These are phyloP conservation scores for Tragelaphus strepsiceros DNA, from an alignment of 2,113 vertebrate species.

Conservation along the genomic window DNA sequence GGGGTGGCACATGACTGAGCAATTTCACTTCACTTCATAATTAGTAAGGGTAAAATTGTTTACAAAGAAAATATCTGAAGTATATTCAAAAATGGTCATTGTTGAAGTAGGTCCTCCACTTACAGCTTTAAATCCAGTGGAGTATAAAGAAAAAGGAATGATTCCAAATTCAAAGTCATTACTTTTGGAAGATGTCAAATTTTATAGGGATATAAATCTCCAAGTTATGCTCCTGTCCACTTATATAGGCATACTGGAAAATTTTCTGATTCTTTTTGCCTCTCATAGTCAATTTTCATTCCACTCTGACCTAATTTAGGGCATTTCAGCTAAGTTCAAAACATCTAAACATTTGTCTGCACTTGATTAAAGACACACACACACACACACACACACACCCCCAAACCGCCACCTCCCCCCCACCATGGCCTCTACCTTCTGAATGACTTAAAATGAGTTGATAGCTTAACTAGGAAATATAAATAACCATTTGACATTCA, in stretches of 20 bases:
- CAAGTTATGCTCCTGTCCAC: neutral
- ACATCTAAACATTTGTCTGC: neutral
- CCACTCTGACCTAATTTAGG: neutral
- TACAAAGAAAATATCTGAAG: neutral
- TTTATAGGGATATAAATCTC: slow-evolving; percentile 10
- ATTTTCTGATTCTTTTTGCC: neutral
- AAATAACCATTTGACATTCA: neutral
- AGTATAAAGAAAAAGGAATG: neutral
- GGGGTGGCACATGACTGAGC: neutral
- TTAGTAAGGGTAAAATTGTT: neutral
- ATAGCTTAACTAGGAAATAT: slow-evolving; percentile 6
- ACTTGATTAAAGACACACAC: neutral
- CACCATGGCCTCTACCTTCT: neutral
- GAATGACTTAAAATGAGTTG: neutral
- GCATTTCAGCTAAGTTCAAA: neutral
- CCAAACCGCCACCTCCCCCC: neutral
- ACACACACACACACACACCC: neutral
- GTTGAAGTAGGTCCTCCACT: neutral
- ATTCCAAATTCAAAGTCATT: slow-evolving; percentile 30
- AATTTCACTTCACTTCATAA: neutral
- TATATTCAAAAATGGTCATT: slow-evolving; percentile 26
- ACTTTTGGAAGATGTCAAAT: neutral
- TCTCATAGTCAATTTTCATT: neutral
- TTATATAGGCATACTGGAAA: neutral
- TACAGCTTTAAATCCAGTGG: neutral